Evolutionary conservation across 1,140 invertebrate genomes (phyloP).

Genomic region (Brachionus manjavacas): DNA sequence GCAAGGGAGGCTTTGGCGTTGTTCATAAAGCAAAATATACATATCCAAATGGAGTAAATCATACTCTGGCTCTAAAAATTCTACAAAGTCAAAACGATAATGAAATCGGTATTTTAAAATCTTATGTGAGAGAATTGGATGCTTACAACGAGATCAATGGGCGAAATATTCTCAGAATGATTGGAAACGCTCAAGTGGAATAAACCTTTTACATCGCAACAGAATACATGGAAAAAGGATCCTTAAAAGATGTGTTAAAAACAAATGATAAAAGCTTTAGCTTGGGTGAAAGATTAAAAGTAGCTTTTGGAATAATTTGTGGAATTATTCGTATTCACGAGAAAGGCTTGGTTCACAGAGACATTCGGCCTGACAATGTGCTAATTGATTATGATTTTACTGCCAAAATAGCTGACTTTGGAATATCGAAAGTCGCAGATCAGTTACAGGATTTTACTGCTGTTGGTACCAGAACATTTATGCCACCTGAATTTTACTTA

Average conservation of each 20-base stretch:
- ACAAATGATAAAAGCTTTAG: not conserved
- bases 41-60: not conserved
- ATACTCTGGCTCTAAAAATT: too few relatives aligned
- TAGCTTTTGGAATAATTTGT: not conserved
- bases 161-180: not conserved
- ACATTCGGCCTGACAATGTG: not conserved
- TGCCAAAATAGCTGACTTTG: conserved; percentile 16
- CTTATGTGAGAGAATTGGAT: conserved; percentile 16
- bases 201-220: not conserved
- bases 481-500: not conserved
- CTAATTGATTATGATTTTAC: not conserved
- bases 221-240: not conserved
- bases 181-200: not conserved
- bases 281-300: not conserved
- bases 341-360: not conserved
- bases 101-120: not conserved
- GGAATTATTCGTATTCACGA: not conserved
- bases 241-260: not conserved
- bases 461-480: not conserved
- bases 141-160: not conserved
- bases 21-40: not conserved
- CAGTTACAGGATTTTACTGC: not conserved
- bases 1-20: not conserved
- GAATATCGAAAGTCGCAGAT: not conserved
- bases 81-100: too few relatives aligned